phyloP scores from a whole-genome alignment of 2,797 vertebrate species.

The Alauda arvensis region DNA sequence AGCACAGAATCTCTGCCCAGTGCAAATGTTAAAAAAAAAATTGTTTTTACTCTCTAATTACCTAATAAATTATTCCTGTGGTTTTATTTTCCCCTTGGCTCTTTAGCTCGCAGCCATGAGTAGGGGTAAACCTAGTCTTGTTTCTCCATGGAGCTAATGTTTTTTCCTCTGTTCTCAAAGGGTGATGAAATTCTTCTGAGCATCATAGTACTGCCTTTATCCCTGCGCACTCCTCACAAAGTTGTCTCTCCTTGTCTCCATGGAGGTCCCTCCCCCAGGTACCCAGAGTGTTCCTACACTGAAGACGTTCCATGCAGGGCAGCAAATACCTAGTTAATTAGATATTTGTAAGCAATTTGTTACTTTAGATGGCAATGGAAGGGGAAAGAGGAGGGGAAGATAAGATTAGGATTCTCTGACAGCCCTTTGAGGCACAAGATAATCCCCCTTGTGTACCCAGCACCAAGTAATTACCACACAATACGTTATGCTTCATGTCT shows the following conservation, averaged over 20 bases:
- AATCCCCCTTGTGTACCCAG: conserved; percentile 52
- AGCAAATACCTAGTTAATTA: conserved; percentile 70
- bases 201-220: background rate
- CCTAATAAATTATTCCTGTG: background rate
- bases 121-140: background rate
- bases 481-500: background rate
- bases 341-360: conserved; percentile 55
- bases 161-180: conserved; percentile 19
- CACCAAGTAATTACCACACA: conserved; percentile 32
- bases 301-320: conserved; percentile 40
- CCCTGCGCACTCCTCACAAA: background rate
- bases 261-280: background rate
- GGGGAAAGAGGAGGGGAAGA: background rate
- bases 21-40: background rate
- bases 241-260: background rate
- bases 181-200: conserved; percentile 23
- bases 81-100: background rate
- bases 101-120: background rate
- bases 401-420: conserved; percentile 47
- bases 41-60: background rate
- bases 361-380: conserved; percentile 20
- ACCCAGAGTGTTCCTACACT: conserved; percentile 36
- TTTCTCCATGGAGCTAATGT: conserved; percentile 39
- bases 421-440: conserved; percentile 34
- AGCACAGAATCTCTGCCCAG: background rate